These are phyloP conservation scores for Acrobasis consociella DNA, from an alignment of 2,888 invertebrate species.

Conservation along the genomic window DNA sequence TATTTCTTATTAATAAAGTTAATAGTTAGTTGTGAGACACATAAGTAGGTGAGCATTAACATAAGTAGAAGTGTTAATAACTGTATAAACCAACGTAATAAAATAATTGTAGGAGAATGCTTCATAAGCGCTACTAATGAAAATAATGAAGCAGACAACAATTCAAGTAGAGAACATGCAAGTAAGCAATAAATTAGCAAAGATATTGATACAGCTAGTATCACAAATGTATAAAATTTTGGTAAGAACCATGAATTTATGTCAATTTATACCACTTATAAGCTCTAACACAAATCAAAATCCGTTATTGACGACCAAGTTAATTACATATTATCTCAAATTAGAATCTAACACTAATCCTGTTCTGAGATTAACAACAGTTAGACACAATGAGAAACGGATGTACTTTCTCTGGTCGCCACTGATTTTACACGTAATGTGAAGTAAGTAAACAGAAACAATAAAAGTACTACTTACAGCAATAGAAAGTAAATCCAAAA, in stretches of 20 bases:
- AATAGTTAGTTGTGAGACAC: too few relatives aligned
- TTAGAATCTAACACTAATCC: slow-evolving; percentile 25
- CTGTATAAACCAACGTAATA: too few relatives aligned
- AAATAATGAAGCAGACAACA: too few relatives aligned
- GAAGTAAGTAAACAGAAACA: slow-evolving; percentile 58
- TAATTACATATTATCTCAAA: slow-evolving; percentile 24
- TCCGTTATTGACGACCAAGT: slow-evolving; percentile 7
- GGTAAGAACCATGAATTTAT: neutral
- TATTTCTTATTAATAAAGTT: too few relatives aligned
- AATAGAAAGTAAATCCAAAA: slow-evolving; percentile 82
- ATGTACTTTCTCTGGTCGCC: slow-evolving; percentile 33
- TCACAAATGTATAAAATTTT: neutral
- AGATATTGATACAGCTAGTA: too few relatives aligned
- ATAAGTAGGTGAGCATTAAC: too few relatives aligned
- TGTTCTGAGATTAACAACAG: slow-evolving; percentile 20
- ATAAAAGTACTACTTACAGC: slow-evolving; percentile 77
- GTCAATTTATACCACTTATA: neutral
- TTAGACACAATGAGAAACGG: slow-evolving; percentile 21
- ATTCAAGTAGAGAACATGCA: too few relatives aligned
- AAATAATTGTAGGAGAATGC: too few relatives aligned
- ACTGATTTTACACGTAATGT: slow-evolving; percentile 33
- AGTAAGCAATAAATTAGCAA: too few relatives aligned
- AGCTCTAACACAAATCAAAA: slow-evolving; percentile 12
- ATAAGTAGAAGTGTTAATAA: too few relatives aligned
- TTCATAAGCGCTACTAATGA: too few relatives aligned